Conservation (phyloP, 1,140 invertebrate species). For the Pseudomyrmex concolor region DNA sequence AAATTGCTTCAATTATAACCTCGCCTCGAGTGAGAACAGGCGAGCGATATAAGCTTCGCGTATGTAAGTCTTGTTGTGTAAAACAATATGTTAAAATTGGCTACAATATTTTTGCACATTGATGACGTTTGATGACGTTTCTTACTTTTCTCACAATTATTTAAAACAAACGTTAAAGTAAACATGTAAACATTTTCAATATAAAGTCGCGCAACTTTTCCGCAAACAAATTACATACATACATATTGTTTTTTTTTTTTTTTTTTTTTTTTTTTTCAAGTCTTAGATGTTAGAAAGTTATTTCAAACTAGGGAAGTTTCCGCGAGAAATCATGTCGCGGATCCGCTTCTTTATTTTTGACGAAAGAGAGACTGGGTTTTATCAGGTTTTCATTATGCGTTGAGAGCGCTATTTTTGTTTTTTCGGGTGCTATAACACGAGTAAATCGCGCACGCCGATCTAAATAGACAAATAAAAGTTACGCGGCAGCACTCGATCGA, state of each 20-base stretch:
- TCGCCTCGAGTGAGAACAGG: slow-evolving; percentile 54
- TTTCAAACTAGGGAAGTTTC: slow-evolving; percentile 2
- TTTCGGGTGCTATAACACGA: slow-evolving; percentile 8
- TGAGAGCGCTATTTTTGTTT: slow-evolving; percentile 21
- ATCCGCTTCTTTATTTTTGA: slow-evolving; percentile 42
- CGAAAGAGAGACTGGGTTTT: slow-evolving; percentile 4
- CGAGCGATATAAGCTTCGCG: slow-evolving; percentile 29
- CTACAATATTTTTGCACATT: no score
- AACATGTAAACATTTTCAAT: no score
- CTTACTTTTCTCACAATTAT: background rate
- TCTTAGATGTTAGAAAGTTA: slow-evolving; percentile 20
- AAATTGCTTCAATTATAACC: slow-evolving; percentile 74
- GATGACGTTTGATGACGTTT: no score
- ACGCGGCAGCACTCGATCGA: background rate
- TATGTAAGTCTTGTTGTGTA: background rate
- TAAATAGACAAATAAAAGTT: slow-evolving; percentile 29
- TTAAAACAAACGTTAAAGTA: background rate
- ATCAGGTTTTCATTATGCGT: slow-evolving; percentile 58
- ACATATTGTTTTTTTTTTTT: no score
- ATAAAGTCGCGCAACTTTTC: no score
- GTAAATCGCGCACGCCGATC: background rate
- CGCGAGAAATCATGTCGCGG: slow-evolving; percentile 18
- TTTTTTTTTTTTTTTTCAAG: no score
- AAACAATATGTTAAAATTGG: background rate
- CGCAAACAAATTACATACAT: no score